Conservation (phyloP, 1,140 invertebrate genomes). For the Heliconius nattereri region DNA sequence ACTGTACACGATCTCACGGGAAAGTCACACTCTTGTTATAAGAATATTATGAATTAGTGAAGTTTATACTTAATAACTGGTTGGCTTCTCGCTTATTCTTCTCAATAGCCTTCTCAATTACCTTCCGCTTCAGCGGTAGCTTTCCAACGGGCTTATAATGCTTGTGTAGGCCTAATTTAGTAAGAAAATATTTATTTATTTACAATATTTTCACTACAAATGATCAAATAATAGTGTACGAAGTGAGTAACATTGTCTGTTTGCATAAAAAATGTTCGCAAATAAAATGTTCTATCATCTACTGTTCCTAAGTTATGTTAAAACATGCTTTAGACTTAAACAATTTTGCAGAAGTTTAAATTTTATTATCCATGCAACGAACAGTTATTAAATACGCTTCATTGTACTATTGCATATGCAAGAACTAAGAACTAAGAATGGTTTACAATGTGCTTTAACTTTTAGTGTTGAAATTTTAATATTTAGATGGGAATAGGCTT, state of each 20-base stretch:
- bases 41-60: background rate
- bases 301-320: background rate
- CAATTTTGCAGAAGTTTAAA: background rate
- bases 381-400: background rate
- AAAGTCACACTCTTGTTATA: background rate
- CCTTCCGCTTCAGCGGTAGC: background rate
- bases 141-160: background rate
- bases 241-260: too few relatives aligned
- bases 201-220: background rate
- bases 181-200: background rate
- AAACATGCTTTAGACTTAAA: background rate
- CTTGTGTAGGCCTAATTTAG: background rate
- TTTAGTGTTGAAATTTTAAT: too few relatives aligned
- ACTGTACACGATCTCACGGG: background rate
- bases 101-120: background rate
- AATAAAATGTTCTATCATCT: background rate
- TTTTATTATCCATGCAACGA: background rate
- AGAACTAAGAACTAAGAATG: too few relatives aligned
- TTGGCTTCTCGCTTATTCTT: background rate
- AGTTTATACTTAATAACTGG: background rate
- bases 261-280: background rate
- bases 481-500: too few relatives aligned
- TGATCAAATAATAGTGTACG: background rate
- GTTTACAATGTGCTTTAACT: too few relatives aligned
- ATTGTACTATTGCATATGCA: too few relatives aligned